Percentiles rank a stretch among this genome's conserved stretches.
These are phyloP conservation scores for Zalophus californianus DNA, from an alignment of 2,797 vertebrate genomes.

Conservation along the genomic window DNA sequence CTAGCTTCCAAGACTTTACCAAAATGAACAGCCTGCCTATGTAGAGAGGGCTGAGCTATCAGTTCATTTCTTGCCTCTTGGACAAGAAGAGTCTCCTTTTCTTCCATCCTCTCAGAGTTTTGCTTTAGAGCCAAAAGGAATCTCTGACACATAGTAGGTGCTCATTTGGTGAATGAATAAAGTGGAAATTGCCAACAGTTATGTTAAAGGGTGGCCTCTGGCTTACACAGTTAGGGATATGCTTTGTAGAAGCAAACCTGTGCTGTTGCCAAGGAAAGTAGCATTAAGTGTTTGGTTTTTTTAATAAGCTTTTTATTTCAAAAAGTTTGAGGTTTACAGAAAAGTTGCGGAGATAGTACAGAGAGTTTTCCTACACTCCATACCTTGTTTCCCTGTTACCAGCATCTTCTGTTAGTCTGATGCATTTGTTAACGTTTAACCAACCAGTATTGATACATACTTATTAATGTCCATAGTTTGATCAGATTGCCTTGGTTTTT, in stretches of 20 bases:
- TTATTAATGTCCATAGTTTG: not conserved
- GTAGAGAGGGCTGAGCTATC: not conserved
- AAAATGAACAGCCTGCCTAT: not conserved
- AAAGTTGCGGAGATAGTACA: not conserved
- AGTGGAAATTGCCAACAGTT: not conserved
- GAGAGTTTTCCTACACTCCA: not conserved
- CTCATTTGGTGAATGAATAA: not conserved
- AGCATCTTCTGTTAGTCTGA: not conserved
- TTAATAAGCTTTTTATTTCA: slow-evolving; percentile 1
- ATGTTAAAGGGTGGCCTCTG: not conserved
- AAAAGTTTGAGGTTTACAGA: not conserved
- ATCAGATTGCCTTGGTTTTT: not conserved
- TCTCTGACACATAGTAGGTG: slow-evolving; percentile 21
- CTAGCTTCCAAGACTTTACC: not conserved
- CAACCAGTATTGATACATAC: not conserved
- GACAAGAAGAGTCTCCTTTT: not conserved
- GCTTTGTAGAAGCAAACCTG: not conserved
- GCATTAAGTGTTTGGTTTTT: not conserved
- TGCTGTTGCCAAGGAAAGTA: not conserved
- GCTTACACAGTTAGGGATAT: not conserved
- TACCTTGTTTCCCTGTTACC: not conserved
- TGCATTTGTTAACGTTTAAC: not conserved
- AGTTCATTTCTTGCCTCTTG: not conserved
- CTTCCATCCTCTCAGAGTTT: not conserved
- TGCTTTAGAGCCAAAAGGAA: not conserved